Conservation (phyloP, 2,888 invertebrate species). For the Clostera curtula region DNA sequence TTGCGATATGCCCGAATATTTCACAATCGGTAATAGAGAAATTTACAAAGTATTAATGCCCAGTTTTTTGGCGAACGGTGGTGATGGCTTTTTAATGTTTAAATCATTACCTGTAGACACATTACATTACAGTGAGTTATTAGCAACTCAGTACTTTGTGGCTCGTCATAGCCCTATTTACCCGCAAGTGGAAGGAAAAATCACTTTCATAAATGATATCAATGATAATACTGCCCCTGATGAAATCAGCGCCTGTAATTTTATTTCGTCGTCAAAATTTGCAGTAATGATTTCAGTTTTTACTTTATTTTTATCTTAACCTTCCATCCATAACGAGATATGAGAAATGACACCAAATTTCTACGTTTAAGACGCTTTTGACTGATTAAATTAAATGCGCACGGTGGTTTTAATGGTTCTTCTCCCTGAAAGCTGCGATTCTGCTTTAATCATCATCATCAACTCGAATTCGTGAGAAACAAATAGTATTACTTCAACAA, state of each 20-base stretch:
- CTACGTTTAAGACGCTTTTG: too few species aligned
- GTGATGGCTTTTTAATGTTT: slow-evolving; percentile 81
- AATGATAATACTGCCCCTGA: slow-evolving; percentile 1
- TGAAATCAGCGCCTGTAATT: slow-evolving; percentile 21
- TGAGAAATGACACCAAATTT: too few species aligned
- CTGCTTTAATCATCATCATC: too few species aligned
- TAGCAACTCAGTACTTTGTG: slow-evolving; percentile 74
- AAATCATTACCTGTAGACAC: slow-evolving; percentile 36
- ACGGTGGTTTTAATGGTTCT: too few species aligned
- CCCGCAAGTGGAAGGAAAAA: slow-evolving; percentile 79
- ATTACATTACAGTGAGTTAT: slow-evolving; percentile 67
- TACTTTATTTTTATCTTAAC: too few species aligned
- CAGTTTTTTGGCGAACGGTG: slow-evolving; percentile 80
- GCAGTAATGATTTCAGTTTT: slow-evolving; percentile 17
- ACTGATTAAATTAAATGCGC: too few species aligned
- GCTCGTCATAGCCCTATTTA: slow-evolving; percentile 75
- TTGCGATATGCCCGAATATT: slow-evolving; percentile 79
- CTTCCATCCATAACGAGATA: too few species aligned
- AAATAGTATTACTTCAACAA: too few species aligned
- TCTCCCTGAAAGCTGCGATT: too few species aligned
- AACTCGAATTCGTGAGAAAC: too few species aligned
- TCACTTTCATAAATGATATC: slow-evolving; percentile 51
- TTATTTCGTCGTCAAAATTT: slow-evolving; percentile 18
- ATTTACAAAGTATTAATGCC: slow-evolving; percentile 80
- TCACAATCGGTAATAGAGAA: slow-evolving; percentile 61